phyloP scores from a whole-genome alignment of 2,888 invertebrate species.

The Clusia tigrina region DNA sequence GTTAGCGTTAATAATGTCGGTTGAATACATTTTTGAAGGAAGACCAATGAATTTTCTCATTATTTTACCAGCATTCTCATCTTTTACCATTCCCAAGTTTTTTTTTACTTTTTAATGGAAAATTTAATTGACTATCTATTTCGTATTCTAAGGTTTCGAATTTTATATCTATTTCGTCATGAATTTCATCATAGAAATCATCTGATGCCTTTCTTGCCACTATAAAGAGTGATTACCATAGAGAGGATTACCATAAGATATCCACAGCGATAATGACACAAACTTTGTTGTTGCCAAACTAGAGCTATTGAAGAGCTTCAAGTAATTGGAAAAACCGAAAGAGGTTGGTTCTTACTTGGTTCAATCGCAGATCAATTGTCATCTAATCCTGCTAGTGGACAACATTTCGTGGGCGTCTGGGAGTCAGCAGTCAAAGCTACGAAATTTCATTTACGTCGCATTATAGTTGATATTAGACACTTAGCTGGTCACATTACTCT shows the following conservation, averaged over 20 bases:
- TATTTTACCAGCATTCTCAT: no score
- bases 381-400: neutral
- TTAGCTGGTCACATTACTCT: neutral
- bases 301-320: neutral
- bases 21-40: no score
- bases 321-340: neutral
- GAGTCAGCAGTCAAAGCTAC: neutral
- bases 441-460: neutral
- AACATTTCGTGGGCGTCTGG: neutral
- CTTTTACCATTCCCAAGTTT: no score
- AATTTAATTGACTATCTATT: no score
- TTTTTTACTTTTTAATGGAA: no score
- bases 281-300: neutral
- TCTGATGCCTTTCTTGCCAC: neutral
- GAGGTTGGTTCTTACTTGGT: neutral
- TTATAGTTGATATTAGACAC: neutral
- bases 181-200: no score
- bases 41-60: no score
- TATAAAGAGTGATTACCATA: neutral
- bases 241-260: neutral
- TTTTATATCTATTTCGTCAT: no score
- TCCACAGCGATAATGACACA: neutral
- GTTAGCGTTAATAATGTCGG: no score
- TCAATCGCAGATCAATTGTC: neutral
- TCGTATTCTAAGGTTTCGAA: no score